phyloP scores from a whole-genome alignment of 2,888 invertebrate genomes.

The Macrophya annulata region DNA sequence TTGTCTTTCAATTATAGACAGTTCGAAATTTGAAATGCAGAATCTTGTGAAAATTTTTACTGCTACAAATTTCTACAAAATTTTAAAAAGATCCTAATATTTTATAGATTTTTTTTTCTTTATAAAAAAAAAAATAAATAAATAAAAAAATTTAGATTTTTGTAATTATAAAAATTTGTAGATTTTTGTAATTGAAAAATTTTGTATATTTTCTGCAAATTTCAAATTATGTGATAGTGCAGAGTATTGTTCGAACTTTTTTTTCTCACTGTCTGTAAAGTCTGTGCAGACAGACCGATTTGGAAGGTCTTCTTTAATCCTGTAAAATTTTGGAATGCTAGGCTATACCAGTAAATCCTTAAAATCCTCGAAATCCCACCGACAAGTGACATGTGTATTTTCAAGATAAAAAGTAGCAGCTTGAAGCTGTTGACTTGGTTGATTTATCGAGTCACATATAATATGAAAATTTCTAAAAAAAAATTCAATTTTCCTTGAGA shows the following conservation, averaged over 20 bases:
- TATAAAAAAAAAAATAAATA: too few relatives aligned
- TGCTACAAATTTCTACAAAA: too few relatives aligned
- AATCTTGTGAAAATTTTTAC: too few relatives aligned
- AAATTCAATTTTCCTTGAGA: background rate
- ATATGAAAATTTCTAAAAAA: background rate
- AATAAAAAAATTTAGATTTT: too few relatives aligned
- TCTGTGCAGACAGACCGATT: too few relatives aligned
- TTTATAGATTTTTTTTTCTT: too few relatives aligned
- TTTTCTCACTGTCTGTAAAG: too few relatives aligned
- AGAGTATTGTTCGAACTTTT: too few relatives aligned
- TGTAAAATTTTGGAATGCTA: background rate
- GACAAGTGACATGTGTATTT: background rate
- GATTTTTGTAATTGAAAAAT: too few relatives aligned
- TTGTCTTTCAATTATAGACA: background rate
- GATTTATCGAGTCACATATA: background rate
- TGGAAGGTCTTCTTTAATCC: background rate
- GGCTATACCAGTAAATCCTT: background rate
- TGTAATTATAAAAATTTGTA: too few relatives aligned
- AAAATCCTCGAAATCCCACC: background rate
- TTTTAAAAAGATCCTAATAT: too few relatives aligned
- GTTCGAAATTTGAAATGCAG: background rate
- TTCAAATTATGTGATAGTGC: background rate
- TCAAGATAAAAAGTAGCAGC: background rate
- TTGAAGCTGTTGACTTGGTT: background rate
- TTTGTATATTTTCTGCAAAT: background rate